Conservation (phyloP, 2,113 vertebrate genomes). For the Aptenodytes patagonicus region DNA sequence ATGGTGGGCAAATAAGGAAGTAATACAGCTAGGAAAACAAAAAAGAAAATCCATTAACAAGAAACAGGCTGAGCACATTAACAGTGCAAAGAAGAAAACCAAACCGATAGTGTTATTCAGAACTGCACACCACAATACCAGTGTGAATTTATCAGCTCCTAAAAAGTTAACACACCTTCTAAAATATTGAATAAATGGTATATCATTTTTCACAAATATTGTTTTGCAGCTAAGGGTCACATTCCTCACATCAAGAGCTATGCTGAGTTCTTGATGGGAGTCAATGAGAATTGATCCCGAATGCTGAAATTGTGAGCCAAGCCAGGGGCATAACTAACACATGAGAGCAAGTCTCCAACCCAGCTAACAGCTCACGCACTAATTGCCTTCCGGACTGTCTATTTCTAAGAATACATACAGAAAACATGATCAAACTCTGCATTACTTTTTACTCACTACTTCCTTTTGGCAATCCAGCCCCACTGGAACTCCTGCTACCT, state of each 20-base stretch:
- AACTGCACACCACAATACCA: background rate
- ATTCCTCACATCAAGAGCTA: background rate
- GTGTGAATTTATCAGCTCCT: background rate
- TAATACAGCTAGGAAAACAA: background rate
- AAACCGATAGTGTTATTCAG: background rate
- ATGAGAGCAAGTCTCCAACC: background rate
- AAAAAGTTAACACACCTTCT: background rate
- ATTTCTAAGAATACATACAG: background rate
- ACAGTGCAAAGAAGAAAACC: background rate
- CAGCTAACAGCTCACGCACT: background rate
- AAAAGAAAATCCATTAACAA: background rate
- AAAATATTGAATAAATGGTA: background rate
- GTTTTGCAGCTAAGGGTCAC: background rate
- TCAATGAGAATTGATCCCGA: background rate
- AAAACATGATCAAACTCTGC: background rate
- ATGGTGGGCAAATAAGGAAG: background rate
- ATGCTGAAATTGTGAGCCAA: background rate
- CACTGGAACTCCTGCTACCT: too few relatives aligned
- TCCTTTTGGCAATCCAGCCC: background rate
- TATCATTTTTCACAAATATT: background rate
- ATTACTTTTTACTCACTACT: background rate
- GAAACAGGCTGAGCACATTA: background rate
- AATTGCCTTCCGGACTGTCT: background rate
- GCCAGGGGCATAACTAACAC: background rate
- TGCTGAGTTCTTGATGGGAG: too few relatives aligned